Evolutionary conservation across 2,113 vertebrate species (phyloP).

Genomic region (Sitta europaea): DNA sequence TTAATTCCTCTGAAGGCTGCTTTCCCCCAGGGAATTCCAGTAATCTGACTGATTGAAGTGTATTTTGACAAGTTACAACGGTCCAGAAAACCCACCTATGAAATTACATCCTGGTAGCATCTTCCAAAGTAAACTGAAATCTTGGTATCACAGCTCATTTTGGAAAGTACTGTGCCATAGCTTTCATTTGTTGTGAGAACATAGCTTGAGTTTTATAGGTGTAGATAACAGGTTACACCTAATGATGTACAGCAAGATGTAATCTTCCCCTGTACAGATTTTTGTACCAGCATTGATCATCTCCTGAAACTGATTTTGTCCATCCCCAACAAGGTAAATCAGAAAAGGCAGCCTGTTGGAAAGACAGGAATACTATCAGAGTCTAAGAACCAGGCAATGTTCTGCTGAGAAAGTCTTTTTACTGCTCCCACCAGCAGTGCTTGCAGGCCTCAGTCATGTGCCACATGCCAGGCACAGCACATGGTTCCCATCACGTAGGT

Average conservation of each 20-base stretch:
- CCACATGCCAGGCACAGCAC: not conserved
- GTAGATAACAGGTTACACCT: not conserved
- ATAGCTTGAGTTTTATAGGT: not conserved
- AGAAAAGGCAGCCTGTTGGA: not conserved
- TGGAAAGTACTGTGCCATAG: not conserved
- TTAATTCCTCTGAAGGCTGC: slow-evolving; percentile 33
- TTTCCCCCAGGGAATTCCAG: slow-evolving; percentile 53
- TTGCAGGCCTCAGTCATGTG: not conserved
- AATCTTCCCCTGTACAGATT: not conserved
- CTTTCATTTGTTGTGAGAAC: not conserved
- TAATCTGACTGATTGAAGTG: slow-evolving; percentile 32
- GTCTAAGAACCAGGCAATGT: not conserved
- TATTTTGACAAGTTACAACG: slow-evolving; percentile 46
- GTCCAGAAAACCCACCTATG: slow-evolving; percentile 38
- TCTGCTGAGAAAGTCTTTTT: not conserved
- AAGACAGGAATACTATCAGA: not conserved
- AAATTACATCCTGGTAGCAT: slow-evolving; percentile 45
- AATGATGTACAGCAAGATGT: not conserved
- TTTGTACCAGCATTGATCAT: not conserved
- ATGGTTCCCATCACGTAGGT: fast-evolving
- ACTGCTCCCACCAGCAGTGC: not conserved
- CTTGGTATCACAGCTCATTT: not conserved
- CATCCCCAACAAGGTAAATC: not conserved
- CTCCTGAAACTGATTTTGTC: not conserved
- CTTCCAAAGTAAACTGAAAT: slow-evolving; percentile 55